Conservation (phyloP, 1,140 invertebrate species). For the Aricia agestis region DNA sequence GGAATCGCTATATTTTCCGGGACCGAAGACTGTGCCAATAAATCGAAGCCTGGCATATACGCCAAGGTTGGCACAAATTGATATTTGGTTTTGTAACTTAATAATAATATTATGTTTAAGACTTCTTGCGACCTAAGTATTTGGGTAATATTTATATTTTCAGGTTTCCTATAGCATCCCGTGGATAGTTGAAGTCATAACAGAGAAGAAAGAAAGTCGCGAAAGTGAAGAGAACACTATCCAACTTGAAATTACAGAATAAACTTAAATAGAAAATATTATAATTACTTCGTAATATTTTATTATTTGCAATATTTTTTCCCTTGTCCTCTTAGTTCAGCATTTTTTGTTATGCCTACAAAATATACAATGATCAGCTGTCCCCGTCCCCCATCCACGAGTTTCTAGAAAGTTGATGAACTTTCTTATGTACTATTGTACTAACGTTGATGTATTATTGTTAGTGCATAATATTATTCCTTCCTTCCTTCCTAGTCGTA, state of each 20-base stretch:
- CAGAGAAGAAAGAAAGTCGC: conserved; percentile 42
- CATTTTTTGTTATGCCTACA: too few relatives aligned
- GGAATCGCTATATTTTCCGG: conserved; percentile 67
- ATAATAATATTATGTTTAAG: too few relatives aligned
- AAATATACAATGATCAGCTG: too few relatives aligned
- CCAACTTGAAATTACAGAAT: conserved; percentile 34
- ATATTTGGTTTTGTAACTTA: too few relatives aligned
- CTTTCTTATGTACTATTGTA: too few relatives aligned
- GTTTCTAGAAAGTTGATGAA: too few relatives aligned
- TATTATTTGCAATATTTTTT: too few relatives aligned
- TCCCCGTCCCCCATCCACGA: too few relatives aligned
- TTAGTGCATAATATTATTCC: too few relatives aligned
- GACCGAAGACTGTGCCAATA: conserved; percentile 62
- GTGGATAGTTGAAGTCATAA: conserved; percentile 54
- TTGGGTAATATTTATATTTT: conserved; percentile 19
- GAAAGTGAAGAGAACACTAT: conserved; percentile 58
- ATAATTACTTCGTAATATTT: not conserved
- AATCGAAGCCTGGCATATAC: conserved; percentile 60
- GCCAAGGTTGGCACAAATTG: conserved; percentile 44
- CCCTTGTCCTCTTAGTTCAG: too few relatives aligned
- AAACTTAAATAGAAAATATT: not conserved
- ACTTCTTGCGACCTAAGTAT: not conserved
- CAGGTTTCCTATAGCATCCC: conserved; percentile 54
- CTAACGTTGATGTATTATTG: too few relatives aligned
- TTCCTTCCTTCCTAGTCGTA: too few relatives aligned